Conservation (phyloP, 2,113 vertebrate genomes). For the Columba janthina region DNA sequence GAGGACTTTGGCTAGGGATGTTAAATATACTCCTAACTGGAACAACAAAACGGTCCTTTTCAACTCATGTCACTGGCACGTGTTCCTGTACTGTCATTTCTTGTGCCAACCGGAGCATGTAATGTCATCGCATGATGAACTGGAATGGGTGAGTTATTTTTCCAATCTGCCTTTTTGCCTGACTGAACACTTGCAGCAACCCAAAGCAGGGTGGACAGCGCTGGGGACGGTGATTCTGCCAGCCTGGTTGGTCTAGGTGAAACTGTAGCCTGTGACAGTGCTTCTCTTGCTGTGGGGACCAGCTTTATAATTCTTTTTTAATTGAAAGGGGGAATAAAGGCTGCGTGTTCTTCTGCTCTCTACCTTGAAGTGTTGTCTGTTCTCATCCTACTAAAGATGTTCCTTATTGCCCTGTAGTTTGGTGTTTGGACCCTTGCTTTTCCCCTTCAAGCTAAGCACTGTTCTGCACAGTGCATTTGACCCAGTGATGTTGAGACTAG, state of each 20-base stretch:
- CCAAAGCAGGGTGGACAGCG: not conserved
- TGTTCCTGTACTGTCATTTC: not conserved
- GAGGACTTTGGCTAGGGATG: not conserved
- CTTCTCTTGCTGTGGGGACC: not conserved
- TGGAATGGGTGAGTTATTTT: not conserved
- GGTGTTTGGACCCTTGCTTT: not conserved
- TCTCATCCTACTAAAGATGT: not conserved
- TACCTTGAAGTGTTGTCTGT: not conserved
- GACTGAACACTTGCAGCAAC: not conserved
- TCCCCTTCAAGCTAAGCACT: not conserved
- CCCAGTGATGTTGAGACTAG: not conserved
- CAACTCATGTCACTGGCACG: rapidly evolving
- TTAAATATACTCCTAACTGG: not conserved
- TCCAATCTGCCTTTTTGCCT: not conserved
- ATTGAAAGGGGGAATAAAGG: not conserved
- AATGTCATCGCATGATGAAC: not conserved
- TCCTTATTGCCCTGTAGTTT: not conserved
- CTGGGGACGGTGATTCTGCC: not conserved
- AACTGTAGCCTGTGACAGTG: not conserved
- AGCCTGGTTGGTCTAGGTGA: not conserved
- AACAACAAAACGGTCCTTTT: not conserved
- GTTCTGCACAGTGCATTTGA: not conserved
- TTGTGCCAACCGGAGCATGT: not conserved
- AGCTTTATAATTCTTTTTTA: not conserved
- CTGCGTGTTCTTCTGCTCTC: not conserved